These are phyloP conservation scores for Aselliscus stoliczkanus DNA, from an alignment of 2,797 vertebrate genomes.

Conservation along the genomic window DNA sequence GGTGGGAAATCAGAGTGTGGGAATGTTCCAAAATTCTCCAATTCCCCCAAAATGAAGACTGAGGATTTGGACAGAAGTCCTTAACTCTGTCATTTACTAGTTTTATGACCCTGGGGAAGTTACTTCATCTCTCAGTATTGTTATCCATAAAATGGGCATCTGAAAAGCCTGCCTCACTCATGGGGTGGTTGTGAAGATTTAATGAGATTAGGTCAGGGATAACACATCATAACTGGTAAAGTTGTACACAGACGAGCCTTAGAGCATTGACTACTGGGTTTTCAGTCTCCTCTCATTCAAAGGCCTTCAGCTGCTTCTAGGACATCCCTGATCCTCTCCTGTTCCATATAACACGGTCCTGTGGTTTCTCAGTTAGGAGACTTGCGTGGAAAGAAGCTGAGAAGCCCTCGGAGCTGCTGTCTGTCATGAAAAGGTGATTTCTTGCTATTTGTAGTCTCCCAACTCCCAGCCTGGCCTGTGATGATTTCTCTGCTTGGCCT, in stretches of 20 bases:
- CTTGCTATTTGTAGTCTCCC: not conserved
- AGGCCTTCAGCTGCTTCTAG: not conserved
- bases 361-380: constrained; percentile 51
- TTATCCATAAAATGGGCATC: not conserved
- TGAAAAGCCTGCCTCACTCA: not conserved
- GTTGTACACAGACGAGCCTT: rapidly evolving
- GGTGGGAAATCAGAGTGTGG: not conserved
- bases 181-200: not conserved
- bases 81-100: not conserved
- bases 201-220: not conserved
- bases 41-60: not conserved
- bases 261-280: not conserved
- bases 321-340: not conserved
- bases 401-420: constrained; percentile 49
- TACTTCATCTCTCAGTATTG: not conserved
- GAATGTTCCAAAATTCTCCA: not conserved
- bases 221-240: not conserved
- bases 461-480: not conserved
- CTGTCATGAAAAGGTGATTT: constrained; percentile 69
- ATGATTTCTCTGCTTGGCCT: not conserved
- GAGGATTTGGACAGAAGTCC: not conserved
- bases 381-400: constrained; percentile 32
- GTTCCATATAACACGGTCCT: not conserved
- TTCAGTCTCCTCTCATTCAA: not conserved
- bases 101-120: not conserved